A percentile compares a stretch with the other conserved stretches of the same genome.
These are phyloP conservation scores for Epirrita christyi DNA, from an alignment of 2,888 invertebrate species.

Conservation along the genomic window DNA sequence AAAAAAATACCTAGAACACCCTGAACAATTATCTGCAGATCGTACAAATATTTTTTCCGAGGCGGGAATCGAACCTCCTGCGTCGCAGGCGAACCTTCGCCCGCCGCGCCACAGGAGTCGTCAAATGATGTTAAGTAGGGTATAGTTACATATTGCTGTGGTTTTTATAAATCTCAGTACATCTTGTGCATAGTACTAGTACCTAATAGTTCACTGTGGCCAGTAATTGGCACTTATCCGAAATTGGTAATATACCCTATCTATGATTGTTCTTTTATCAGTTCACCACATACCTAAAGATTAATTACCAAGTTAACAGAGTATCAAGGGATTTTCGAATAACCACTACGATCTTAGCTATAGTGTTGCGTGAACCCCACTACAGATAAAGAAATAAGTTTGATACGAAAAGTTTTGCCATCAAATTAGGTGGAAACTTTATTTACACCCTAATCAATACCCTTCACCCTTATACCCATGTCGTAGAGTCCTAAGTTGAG, in stretches of 20 bases:
- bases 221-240: slow-evolving; percentile 10
- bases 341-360: slow-evolving; percentile 37
- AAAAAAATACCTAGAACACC: no score
- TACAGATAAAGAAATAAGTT: slow-evolving; percentile 70
- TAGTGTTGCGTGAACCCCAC: slow-evolving; percentile 61
- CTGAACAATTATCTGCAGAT: no score
- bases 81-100: no score
- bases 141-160: no score
- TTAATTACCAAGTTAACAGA: slow-evolving; percentile 51
- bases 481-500: slow-evolving; percentile 46
- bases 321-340: slow-evolving; percentile 41
- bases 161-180: no score
- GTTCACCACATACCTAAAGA: slow-evolving; percentile 42
- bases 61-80: no score
- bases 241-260: slow-evolving; percentile 6
- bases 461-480: slow-evolving; percentile 19
- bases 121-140: no score
- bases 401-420: slow-evolving; percentile 75
- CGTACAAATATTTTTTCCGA: no score
- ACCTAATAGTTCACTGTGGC: background rate
- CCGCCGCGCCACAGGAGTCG: no score
- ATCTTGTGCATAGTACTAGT: no score
- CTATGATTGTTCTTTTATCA: slow-evolving; percentile 46
- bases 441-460: slow-evolving; percentile 12
- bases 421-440: slow-evolving; percentile 77